Percentiles rank a stretch among this genome's conserved stretches.
Evolutionary conservation across 2,797 vertebrate species (phyloP).

Genomic region (Ptychadena robeensis): DNA sequence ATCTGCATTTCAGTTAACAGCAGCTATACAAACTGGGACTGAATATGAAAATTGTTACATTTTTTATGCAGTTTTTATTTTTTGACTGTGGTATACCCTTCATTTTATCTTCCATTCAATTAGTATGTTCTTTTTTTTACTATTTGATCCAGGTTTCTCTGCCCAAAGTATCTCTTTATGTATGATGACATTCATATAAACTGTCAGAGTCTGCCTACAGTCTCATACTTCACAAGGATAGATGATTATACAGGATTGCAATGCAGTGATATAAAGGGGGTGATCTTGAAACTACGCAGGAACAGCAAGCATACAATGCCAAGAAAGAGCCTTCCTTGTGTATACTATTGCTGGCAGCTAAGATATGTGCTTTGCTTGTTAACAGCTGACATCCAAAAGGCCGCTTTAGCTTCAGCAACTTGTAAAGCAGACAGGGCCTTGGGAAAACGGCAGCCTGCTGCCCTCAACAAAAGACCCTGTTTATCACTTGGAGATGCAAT

Average conservation of each 20-base stretch:
- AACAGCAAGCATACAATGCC: conserved; percentile 21
- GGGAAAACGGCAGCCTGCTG: conserved; percentile 66
- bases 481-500: conserved; percentile 84
- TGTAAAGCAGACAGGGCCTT: conserved; percentile 68
- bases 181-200: not conserved
- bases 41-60: too few relatives aligned
- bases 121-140: not conserved
- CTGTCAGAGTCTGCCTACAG: not conserved
- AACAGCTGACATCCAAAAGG: conserved; percentile 64
- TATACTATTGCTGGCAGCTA: conserved; percentile 9
- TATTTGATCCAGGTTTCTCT: not conserved
- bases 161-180: not conserved
- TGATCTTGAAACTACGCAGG: not conserved
- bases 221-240: not conserved
- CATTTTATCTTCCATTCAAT: not conserved
- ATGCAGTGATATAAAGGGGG: not conserved
- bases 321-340: conserved; percentile 19
- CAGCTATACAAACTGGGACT: too few relatives aligned
- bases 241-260: not conserved
- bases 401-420: conserved; percentile 62
- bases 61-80: too few relatives aligned
- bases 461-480: conserved; percentile 76
- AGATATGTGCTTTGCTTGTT: conserved; percentile 52
- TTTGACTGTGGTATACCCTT: not conserved
- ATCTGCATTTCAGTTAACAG: too few relatives aligned